phyloP scores from a whole-genome alignment of 2,797 vertebrate genomes.

The Falco novaeseelandiae region DNA sequence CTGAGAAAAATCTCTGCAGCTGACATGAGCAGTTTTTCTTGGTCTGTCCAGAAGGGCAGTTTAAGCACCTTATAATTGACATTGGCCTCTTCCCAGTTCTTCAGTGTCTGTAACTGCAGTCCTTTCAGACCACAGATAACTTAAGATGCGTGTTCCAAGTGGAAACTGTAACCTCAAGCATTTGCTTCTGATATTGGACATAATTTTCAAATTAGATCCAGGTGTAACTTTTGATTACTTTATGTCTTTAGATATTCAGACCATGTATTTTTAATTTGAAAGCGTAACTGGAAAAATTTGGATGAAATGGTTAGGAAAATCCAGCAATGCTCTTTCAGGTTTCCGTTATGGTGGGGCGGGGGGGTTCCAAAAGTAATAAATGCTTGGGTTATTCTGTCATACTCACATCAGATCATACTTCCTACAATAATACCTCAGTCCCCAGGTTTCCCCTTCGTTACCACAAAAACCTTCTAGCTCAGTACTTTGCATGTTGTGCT shows the following conservation, averaged over 20 bases:
- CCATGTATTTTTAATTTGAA: background rate
- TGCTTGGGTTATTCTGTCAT: background rate
- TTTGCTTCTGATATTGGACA: slow-evolving; percentile 6
- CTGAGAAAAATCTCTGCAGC: slow-evolving; percentile 21
- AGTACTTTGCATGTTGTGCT: background rate
- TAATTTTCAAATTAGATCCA: background rate
- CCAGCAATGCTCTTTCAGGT: background rate
- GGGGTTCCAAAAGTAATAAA: background rate
- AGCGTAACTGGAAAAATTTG: background rate
- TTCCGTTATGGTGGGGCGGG: background rate
- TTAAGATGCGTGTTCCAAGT: background rate
- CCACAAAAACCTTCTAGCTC: background rate
- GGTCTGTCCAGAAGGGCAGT: background rate
- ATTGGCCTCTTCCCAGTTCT: background rate
- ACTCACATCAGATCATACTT: background rate
- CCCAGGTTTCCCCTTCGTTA: background rate
- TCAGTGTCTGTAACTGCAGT: background rate
- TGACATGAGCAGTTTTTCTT: slow-evolving; percentile 1
- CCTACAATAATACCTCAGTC: background rate
- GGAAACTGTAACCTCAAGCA: slow-evolving; percentile 2
- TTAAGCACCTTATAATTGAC: slow-evolving; percentile 10
- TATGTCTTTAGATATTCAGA: background rate
- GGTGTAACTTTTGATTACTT: slow-evolving; percentile 3
- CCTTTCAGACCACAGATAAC: background rate
- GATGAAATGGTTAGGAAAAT: background rate